Percentiles rank a stretch among this genome's conserved stretches.
These are phyloP conservation scores for Macrochelys suwanniensis DNA, from an alignment of 2,797 vertebrate species.

Conservation along the genomic window DNA sequence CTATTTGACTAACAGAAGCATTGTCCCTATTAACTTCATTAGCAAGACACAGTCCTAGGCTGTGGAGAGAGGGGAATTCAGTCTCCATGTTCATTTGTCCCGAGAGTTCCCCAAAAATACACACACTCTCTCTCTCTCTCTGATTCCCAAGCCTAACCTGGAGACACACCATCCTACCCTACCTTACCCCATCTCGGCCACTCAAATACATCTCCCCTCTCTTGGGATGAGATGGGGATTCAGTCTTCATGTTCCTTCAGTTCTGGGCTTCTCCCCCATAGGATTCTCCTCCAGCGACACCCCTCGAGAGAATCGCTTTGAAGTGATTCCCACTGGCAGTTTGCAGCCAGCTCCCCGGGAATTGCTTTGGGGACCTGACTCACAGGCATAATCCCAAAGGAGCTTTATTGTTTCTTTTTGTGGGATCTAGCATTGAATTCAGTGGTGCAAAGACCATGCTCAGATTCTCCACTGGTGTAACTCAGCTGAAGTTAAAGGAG, in stretches of 20 bases:
- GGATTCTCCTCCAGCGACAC: background rate
- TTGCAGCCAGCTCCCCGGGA: background rate
- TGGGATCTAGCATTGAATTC: background rate
- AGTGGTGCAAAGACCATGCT: background rate
- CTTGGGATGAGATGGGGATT: background rate
- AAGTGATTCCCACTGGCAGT: background rate
- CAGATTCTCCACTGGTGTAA: background rate
- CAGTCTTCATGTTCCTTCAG: background rate
- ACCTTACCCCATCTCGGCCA: background rate
- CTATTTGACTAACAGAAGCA: no score
- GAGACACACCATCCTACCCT: background rate
- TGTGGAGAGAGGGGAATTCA: background rate
- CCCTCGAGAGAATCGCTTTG: background rate
- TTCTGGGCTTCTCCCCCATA: background rate
- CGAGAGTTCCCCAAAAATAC: background rate
- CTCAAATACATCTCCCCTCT: background rate
- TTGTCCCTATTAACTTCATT: no score
- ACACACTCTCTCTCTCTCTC: background rate
- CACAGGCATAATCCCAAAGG: background rate
- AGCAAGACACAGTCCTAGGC: no score
- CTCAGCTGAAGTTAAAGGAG: background rate
- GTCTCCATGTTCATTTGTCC: background rate
- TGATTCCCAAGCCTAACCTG: rapidly evolving
- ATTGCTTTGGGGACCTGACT: background rate
- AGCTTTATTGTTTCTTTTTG: background rate